Percentiles rank a stretch among this genome's conserved stretches.
phyloP scores from a whole-genome alignment of 1,140 invertebrate species.

The Druon quercuslanigerum region DNA sequence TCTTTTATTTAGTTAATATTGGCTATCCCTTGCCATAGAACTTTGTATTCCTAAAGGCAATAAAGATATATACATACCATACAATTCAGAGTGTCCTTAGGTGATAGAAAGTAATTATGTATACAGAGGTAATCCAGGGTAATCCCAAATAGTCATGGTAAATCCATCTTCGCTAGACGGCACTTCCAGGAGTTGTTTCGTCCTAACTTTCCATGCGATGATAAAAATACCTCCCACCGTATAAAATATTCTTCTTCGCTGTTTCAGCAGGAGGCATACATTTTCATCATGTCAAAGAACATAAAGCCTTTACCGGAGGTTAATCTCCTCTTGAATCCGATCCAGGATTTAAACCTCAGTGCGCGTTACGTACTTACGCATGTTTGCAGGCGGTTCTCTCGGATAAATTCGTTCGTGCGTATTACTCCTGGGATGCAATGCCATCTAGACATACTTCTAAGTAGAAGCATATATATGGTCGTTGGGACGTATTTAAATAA shows the following conservation, averaged over 20 bases:
- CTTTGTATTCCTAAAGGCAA: too few species aligned
- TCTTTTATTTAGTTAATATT: too few species aligned
- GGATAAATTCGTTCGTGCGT: slow-evolving; percentile 24
- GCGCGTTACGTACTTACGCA: slow-evolving; percentile 24
- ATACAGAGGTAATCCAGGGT: too few species aligned
- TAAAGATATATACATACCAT: too few species aligned
- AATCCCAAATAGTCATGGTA: too few species aligned
- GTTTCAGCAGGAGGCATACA: background rate
- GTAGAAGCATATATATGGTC: background rate
- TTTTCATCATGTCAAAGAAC: slow-evolving; percentile 9
- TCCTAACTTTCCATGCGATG: background rate
- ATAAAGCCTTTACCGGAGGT: background rate
- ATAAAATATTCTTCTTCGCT: background rate
- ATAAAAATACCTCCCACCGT: background rate
- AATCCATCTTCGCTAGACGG: too few species aligned
- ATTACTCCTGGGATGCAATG: slow-evolving; percentile 13
- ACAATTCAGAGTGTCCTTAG: too few species aligned
- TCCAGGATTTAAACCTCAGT: slow-evolving; percentile 14
- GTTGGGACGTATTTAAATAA: slow-evolving; percentile 50
- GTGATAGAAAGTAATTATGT: too few species aligned
- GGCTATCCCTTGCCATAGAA: too few species aligned
- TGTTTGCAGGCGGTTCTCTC: slow-evolving; percentile 23
- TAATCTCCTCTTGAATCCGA: slow-evolving; percentile 3
- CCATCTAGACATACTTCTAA: slow-evolving; percentile 12
- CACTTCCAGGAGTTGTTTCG: too few species aligned